phyloP scores from a whole-genome alignment of 1,140 invertebrate species.

The Nylanderia fulva region DNA sequence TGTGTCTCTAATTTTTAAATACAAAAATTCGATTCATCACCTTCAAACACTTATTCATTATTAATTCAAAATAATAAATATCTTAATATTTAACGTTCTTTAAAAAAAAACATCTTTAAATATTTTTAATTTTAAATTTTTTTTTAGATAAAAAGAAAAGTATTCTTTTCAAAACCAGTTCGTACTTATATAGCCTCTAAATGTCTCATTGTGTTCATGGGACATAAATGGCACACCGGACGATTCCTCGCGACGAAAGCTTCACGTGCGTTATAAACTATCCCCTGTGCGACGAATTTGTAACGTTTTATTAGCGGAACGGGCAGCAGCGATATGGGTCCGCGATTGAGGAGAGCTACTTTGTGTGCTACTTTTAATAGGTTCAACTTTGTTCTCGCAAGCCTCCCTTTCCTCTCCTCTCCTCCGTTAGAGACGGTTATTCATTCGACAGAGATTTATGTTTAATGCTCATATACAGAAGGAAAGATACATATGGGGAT shows the following conservation, averaged over 20 bases:
- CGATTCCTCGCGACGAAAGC: constrained; percentile 76
- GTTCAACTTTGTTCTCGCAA: constrained; percentile 79
- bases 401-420: constrained; percentile 18
- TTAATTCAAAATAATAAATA: neutral
- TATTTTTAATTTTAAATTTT: neutral
- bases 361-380: constrained; percentile 82
- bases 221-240: constrained; percentile 45
- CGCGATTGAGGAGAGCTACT: constrained; percentile 70
- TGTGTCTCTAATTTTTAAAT: neutral
- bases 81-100: neutral
- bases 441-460: constrained; percentile 77
- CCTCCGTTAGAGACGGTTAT: constrained; percentile 74
- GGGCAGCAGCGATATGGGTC: constrained; percentile 38
- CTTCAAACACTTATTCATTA: neutral
- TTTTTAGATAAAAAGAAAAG: neutral
- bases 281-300: constrained; percentile 82
- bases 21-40: neutral
- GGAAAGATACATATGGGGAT: constrained; percentile 68
- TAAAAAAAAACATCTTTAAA: neutral
- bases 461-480: constrained; percentile 65
- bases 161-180: neutral
- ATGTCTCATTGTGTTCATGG: constrained; percentile 12
- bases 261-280: constrained; percentile 80
- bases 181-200: neutral
- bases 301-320: constrained; percentile 83